A percentile compares a stretch with the other conserved stretches of the same genome.
These are phyloP conservation scores for Chironomus riparius DNA, from an alignment of 2,888 invertebrate genomes.

Conservation along the genomic window DNA sequence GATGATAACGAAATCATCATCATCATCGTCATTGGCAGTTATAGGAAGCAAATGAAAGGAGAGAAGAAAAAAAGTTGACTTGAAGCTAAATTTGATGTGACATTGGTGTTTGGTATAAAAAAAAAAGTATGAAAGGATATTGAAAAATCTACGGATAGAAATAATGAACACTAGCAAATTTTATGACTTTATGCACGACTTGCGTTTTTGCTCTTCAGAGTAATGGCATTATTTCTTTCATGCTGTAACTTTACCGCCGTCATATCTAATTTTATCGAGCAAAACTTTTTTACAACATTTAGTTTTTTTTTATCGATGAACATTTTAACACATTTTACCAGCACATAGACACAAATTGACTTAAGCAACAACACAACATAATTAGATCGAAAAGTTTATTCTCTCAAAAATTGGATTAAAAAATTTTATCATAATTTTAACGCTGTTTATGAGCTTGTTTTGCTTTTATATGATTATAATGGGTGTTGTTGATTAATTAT, in stretches of 20 bases:
- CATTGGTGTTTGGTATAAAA: neutral
- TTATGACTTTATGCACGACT: constrained; percentile 1
- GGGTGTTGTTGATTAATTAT: too few relatives aligned
- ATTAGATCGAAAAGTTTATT: too few relatives aligned
- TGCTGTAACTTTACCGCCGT: neutral
- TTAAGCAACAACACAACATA: too few relatives aligned
- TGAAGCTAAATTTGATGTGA: neutral
- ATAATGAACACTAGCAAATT: neutral
- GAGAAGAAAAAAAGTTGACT: neutral
- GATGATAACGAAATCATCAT: constrained; percentile 4
- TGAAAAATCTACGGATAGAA: neutral
- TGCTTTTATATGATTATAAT: too few relatives aligned
- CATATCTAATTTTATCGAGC: neutral
- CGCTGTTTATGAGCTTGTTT: too few relatives aligned
- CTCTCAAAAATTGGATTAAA: too few relatives aligned
- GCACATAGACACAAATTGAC: too few relatives aligned
- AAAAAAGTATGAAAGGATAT: neutral
- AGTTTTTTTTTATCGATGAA: neutral
- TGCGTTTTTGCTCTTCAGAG: neutral
- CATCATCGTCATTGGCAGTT: neutral
- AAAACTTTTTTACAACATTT: neutral
- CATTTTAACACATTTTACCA: too few relatives aligned
- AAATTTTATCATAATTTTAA: too few relatives aligned
- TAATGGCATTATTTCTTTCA: too few relatives aligned
- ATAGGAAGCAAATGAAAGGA: neutral